Evolutionary conservation across 2,888 invertebrate genomes (phyloP).

Genomic region (Aplocera efformata): DNA sequence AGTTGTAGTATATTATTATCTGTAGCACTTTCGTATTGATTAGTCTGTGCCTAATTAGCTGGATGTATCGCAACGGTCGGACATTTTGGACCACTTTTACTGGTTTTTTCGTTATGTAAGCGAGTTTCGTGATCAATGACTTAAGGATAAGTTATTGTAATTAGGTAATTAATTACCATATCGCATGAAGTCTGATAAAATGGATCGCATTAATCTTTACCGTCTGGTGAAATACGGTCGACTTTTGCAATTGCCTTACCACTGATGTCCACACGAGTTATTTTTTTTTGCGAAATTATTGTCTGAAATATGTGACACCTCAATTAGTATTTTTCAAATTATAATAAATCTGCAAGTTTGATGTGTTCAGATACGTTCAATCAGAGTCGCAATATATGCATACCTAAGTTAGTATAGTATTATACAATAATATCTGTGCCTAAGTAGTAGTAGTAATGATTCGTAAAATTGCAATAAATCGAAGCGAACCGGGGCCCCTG

Average conservation of each 20-base stretch:
- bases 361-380: too few relatives aligned
- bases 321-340: slow-evolving; percentile 23
- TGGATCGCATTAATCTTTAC: slow-evolving; percentile 21
- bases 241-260: slow-evolving; percentile 15
- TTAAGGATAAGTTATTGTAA: slow-evolving; percentile 68
- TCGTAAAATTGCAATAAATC: too few relatives aligned
- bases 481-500: too few relatives aligned
- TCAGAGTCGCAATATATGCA: too few relatives aligned
- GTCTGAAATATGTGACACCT: background rate
- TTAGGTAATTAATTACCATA: slow-evolving; percentile 70
- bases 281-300: background rate
- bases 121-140: slow-evolving; percentile 69
- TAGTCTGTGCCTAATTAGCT: slow-evolving; percentile 31
- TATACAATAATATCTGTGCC: too few relatives aligned
- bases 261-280: slow-evolving; percentile 1
- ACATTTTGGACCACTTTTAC: slow-evolving; percentile 47
- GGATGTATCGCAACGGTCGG: slow-evolving; percentile 39
- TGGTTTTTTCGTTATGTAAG: slow-evolving; percentile 51
- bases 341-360: too few relatives aligned
- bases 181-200: slow-evolving; percentile 45
- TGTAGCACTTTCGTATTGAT: slow-evolving; percentile 3
- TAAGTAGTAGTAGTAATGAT: too few relatives aligned
- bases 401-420: too few relatives aligned
- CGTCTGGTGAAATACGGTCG: slow-evolving; percentile 21
- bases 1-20: too few relatives aligned